A percentile compares a stretch with the other conserved stretches of the same genome.
Conservation (phyloP, 1,140 invertebrate species). For the Drosophila funebris region DNA sequence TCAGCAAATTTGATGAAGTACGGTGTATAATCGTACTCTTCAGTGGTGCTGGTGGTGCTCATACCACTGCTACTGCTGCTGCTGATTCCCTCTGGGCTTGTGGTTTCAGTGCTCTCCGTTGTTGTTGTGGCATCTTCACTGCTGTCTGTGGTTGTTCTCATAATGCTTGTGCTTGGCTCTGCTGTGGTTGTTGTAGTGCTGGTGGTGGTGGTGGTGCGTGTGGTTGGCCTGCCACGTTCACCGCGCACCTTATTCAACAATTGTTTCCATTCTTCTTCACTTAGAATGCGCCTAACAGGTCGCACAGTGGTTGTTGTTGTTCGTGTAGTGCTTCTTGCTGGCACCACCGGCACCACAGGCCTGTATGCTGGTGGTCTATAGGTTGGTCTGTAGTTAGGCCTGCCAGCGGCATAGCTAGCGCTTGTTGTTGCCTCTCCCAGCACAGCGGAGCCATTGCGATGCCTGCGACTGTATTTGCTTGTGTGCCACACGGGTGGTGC, state of each 20-base stretch:
- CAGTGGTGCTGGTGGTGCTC: slow-evolving; percentile 20
- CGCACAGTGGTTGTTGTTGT: slow-evolving; percentile 29
- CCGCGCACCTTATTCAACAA: not conserved
- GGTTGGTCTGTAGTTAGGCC: slow-evolving; percentile 8
- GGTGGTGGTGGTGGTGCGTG: not conserved
- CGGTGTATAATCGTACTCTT: slow-evolving; percentile 40
- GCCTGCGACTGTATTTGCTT: slow-evolving; percentile 60
- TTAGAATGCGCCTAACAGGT: slow-evolving; percentile 15
- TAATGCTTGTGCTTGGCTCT: not conserved
- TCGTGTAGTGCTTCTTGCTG: slow-evolving; percentile 5
- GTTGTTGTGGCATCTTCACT: slow-evolving; percentile 16
- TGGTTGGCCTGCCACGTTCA: not conserved
- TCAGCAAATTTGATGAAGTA: slow-evolving; percentile 49
- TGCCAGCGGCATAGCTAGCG: not conserved
- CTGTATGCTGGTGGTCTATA: slow-evolving; percentile 7
- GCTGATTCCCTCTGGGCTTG: slow-evolving; percentile 12
- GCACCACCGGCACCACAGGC: slow-evolving; percentile 5
- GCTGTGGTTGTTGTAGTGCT: slow-evolving; percentile 9
- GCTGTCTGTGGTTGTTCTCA: slow-evolving; percentile 8
- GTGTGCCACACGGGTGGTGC: slow-evolving; percentile 20
- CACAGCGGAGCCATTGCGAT: slow-evolving; percentile 40
- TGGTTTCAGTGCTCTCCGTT: slow-evolving; percentile 34
- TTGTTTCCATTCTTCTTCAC: slow-evolving; percentile 53
- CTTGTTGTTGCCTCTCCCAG: slow-evolving; percentile 3
- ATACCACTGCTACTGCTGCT: not conserved